Evolutionary conservation across 2,797 vertebrate species (phyloP), one percentile per base, ranked within the genome.

Genomic region (Poecile montanus): DNA sequence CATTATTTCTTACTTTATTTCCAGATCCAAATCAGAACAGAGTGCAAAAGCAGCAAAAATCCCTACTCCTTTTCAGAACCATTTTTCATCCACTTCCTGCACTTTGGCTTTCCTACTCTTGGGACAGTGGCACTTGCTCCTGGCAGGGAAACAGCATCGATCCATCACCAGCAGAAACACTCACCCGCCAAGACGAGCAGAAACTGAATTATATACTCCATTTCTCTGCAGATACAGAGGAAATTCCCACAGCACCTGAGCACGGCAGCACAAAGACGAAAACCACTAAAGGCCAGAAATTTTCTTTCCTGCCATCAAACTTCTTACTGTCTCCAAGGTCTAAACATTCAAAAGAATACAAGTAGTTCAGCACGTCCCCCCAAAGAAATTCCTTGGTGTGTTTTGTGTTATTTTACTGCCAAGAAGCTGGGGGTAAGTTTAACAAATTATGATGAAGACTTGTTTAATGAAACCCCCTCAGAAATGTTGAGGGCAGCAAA

Each of bases 231-330:
- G 90, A 74, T 20, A 77, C 27, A 79, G 62, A 47, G 30, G 82
- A 78, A 94, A 91, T 62, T 72, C 91, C 88, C 88, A 83, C 51
- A 47, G 84, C 89, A 76, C 62, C 91, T 62, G n/a, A 88, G 70
- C 62, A 44, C 1, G 30, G 77, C 76, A 81, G 65, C 70, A 91
- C 20, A 2, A 85, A 84, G 57, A 83, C 12, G 12, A 29, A 81
- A 88, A 92, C 71, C 51, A 93, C 54, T 70, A 47, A 86, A 91
- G 44, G 78, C 63, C 77, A 84, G 76, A 53, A 58, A 8, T 29
- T 34, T 72, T 22, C 76, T 50, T 76, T 57, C 51, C 89, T 91
- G 66, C 27, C 66, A 85, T 91, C 62, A 70, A 78, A 89, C 20
- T 48, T 74, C 3, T 25, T 61, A 13, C 26, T 56, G 32, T 78